phyloP scores from a whole-genome alignment of 1,140 invertebrate genomes.

The Drusus annulatus region DNA sequence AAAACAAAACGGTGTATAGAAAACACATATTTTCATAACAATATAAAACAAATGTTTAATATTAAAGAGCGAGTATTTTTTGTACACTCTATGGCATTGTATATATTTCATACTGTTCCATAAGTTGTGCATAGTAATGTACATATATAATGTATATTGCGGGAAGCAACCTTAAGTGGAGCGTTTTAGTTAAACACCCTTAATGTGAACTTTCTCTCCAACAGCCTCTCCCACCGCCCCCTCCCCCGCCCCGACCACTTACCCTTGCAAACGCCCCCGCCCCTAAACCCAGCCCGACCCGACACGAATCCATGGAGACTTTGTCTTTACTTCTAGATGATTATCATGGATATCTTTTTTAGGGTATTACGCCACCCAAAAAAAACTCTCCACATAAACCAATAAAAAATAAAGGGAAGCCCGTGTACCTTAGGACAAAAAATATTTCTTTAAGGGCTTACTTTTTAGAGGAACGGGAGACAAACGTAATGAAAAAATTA shows the following conservation, averaged over 20 bases:
- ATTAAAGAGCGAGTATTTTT: too few relatives aligned
- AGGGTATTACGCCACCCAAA: too few relatives aligned
- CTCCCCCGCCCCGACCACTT: too few relatives aligned
- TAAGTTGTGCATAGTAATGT: not conserved
- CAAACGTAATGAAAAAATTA: not conserved
- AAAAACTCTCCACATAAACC: too few relatives aligned
- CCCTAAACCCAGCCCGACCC: conserved; percentile 6
- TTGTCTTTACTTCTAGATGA: conserved; percentile 25
- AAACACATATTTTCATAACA: too few relatives aligned
- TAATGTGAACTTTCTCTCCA: conserved; percentile 23
- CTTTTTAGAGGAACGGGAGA: not conserved
- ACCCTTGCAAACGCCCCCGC: not conserved
- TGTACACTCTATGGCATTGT: not conserved
- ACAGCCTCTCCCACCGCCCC: not conserved
- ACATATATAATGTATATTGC: conserved; percentile 23
- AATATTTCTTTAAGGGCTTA: not conserved
- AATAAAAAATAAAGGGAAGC: not conserved
- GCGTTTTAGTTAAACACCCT: conserved; percentile 40
- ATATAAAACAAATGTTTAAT: too few relatives aligned
- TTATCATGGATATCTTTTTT: not conserved
- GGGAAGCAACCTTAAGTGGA: conserved; percentile 36
- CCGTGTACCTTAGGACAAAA: not conserved
- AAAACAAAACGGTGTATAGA: too few relatives aligned
- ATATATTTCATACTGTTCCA: not conserved
- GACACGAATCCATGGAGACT: conserved; percentile 1